Evolutionary conservation across 2,797 vertebrate species (phyloP), one percentile per base, ranked within the genome.

Genomic region (Brachyalestes nurse): DNA sequence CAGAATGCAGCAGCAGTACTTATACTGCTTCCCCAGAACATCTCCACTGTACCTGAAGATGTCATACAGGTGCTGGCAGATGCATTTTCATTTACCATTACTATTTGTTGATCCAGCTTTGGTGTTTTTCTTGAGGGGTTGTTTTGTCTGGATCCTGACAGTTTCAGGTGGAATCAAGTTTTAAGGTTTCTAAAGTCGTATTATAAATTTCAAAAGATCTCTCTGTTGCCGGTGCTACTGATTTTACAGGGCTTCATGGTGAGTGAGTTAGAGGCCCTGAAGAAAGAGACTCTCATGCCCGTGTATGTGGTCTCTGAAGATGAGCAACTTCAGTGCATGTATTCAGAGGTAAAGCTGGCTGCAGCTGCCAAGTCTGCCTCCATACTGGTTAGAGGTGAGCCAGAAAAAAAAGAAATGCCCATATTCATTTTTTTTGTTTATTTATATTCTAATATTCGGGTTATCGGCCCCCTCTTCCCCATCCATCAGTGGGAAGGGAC

Each of bases 1-100:
- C 93, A 95, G 88, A 94, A 91, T 0, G 95, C 94, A 14, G 95
- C 94, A 0, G 94, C 95, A 0, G 8, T 95, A 5, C 87, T 96
- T 47, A 90, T 96, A 66, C 89, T 96, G 74, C 78, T 95, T 65
- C 95, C 94, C 0, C 82, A 45, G 79, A 94, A 94, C 70, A 88
- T 90, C 40, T 92, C 93, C 1, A 51, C 84, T 0, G 5, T 93
- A 21, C 78, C 90, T 1, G 83, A 83, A 0, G 88, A 92, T 1
- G 58, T 84, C 1, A 21, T 92, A 0, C 91, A 93, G 94, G 95
- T 95, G 69, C 14, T 17, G 53, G 45, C 10, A 21, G 51, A 19
- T 61, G 14, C 12, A 2, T 13, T 5, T 19, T 0, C 12, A 53
- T 16, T 49, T 47, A 34, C 0, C 1, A 5, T 75, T 6, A 21